Base-by-base conservation (phyloP, 2,888 invertebrate species). In the Spatulosminthurus flaviceps region DNA sequence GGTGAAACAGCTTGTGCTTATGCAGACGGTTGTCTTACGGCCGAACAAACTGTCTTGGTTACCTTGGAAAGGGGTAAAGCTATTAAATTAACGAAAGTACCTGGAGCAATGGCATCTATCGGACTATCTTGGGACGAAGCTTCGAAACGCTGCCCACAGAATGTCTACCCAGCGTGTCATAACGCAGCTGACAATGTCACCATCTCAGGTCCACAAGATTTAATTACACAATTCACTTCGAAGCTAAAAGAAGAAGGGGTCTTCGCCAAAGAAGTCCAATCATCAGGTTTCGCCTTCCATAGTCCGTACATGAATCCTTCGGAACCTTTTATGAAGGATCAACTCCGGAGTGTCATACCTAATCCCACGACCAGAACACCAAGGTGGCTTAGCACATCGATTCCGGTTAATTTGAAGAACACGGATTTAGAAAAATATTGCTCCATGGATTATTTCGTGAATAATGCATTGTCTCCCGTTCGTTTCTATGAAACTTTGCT, bases 1-100 rank as follows among this genome's bases (percentile, higher is more conserved):
- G 96, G 96, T 26, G 96, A 96, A 89, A 90, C 95, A 85, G 95
- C 95, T 0, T 98, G 97, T 88, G 97, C 96, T 19, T 98, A 98
- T 89, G 97, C 97, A 22, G 98, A 98, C 89, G 96, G 95, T 16
- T 94, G 95, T 69, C 92, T 98, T 86, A 96, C 95, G 5, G 93
- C 94, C 0, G 96, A 96, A 87, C 97, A 98, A 89, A 93, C 97
- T 0, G 93, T 98, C 79, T 89, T 97, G 85, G 93, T 96, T 74
- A 96, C 98, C 43, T 98, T 95, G 89, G 72, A 72, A 4, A 24
- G 90, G 82, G 89, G 89, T 22, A 85, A 84, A 42, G 84, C 86
- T 71, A 34, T 96, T 85, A 88, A 92, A 84, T 94, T 95, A 86
- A 92, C 93, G 9, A 90, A 91, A 84, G 88, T 95, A 84, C 88